Base-by-base conservation (phyloP, 2,113 vertebrate genomes). In the Platichthys flesus region DNA sequence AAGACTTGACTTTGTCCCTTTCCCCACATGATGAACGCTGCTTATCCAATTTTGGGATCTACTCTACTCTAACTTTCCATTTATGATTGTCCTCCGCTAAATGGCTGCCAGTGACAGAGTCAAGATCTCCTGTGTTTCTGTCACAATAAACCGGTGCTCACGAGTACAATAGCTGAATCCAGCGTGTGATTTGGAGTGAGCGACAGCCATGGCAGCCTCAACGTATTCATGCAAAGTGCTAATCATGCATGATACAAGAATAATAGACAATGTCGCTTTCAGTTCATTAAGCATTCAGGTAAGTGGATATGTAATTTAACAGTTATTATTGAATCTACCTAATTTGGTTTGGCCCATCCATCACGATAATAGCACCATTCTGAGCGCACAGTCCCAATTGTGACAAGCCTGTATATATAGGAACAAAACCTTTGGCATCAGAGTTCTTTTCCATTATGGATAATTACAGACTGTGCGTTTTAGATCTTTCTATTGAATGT, bases 231-330 rank as follows among this genome's bases (percentile, higher is more conserved):
- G 76, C 78, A 87, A 81, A 85, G 78, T 77, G 81, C 84, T 90
- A 91, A 91, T 93, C 85, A 90, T 76, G 86, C 90, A 85, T 79
- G 83, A 83, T 88, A 85, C 78, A 86, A 86, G 86, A 92, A 90
- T 91, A 91, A 90, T 91, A 85, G 86, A 91, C 81, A 81, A 69
- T 67, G 83, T 85, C 72, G 56, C 85, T 89, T 88, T 91, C 88
- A 90, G 81, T 88, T 93, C 89, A 90, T 92, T 93, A 91, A 83
- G 79, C 82, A 85, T 88, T 62, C 81, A 94, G 89, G 90, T 93
- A 91, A 89, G 88, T 88, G 86, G 87, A 92, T 82, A 79, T 88
- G 88, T 84, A 78, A 92, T 92, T 92, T 86, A 87, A 85, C 73
- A 79, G 67, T 89, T 85, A 90, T 92, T 89, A 90, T 92, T 63